These are phyloP conservation scores for Lycaena phlaeas DNA, from an alignment of 2,888 invertebrate species.

Conservation along the genomic window DNA sequence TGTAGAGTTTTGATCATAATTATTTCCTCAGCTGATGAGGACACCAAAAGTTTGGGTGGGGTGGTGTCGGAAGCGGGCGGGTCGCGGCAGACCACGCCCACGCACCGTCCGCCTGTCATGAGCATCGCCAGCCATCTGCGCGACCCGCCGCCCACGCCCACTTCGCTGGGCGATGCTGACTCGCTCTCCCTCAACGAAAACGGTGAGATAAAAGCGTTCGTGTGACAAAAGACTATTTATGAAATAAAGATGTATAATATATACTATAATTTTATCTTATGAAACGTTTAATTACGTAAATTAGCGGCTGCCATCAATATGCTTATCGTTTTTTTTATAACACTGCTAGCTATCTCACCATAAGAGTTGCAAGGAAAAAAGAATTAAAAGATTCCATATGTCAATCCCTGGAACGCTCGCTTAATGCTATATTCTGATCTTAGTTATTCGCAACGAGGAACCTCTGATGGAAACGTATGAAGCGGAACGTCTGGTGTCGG, in stretches of 20 bases:
- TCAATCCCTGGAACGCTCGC: not conserved
- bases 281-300: too few relatives aligned
- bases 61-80: conserved; percentile 47
- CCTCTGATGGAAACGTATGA: conserved; percentile 69
- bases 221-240: too few relatives aligned
- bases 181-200: conserved; percentile 55
- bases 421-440: not conserved
- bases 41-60: conserved; percentile 47
- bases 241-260: too few relatives aligned
- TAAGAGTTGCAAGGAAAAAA: too few relatives aligned
- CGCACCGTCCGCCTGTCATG: conserved; percentile 85
- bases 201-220: too few relatives aligned
- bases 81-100: conserved; percentile 78
- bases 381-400: too few relatives aligned
- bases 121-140: conserved; percentile 71
- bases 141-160: conserved; percentile 63
- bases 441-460: conserved; percentile 61
- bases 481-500: conserved; percentile 75
- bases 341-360: too few relatives aligned
- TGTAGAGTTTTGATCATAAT: too few relatives aligned
- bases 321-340: too few relatives aligned
- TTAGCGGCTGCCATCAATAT: too few relatives aligned
- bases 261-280: too few relatives aligned
- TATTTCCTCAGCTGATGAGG: conserved; percentile 34
- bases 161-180: conserved; percentile 53